Conservation (phyloP, 2,797 vertebrate genomes). For the Danio aesculapii region DNA sequence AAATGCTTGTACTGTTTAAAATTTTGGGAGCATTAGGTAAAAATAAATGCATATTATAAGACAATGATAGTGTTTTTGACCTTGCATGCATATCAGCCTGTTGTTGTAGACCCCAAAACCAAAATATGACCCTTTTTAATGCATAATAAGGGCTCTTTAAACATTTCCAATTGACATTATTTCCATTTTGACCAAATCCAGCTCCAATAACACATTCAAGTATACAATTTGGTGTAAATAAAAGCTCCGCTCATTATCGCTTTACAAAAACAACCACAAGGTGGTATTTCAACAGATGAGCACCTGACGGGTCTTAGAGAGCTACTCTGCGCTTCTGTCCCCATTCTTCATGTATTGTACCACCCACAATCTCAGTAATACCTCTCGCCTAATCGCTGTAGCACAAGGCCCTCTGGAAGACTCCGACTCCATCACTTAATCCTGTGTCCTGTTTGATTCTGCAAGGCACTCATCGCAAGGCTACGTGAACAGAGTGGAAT, state of each 20-base stretch:
- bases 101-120: no score
- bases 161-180: background rate
- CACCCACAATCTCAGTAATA: constrained; percentile 31
- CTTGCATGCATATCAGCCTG: no score
- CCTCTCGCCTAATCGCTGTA: constrained; percentile 45
- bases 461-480: constrained; percentile 52
- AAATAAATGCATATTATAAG: no score
- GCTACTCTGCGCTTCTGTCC: background rate
- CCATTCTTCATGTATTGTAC: constrained; percentile 14
- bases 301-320: constrained; percentile 8
- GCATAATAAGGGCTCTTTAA: background rate
- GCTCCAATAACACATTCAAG: no score
- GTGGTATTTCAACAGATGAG: constrained; percentile 13
- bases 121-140: no score
- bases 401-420: constrained; percentile 47
- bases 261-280: background rate
- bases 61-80: no score
- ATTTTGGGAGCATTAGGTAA: no score
- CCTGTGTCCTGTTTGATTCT: constrained; percentile 55
- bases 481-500: constrained; percentile 53
- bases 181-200: background rate
- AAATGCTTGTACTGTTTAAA: no score
- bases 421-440: constrained; percentile 54
- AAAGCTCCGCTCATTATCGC: background rate
- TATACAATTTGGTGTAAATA: background rate